These are phyloP conservation scores for Eristalinus sepulchralis DNA, from an alignment of 2,888 invertebrate genomes.

Conservation along the genomic window DNA sequence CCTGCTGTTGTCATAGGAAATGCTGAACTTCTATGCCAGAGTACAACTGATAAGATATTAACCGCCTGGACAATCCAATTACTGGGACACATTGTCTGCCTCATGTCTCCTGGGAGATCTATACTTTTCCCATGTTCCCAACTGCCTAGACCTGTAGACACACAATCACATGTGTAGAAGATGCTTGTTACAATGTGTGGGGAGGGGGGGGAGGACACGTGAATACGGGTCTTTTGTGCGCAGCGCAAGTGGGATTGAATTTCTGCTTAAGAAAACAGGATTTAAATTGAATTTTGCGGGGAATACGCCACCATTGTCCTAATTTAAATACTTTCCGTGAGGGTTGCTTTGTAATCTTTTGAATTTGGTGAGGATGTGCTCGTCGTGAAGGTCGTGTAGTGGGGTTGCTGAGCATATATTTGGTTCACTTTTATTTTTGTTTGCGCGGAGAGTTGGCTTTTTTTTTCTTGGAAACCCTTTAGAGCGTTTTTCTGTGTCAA, in stretches of 20 bases:
- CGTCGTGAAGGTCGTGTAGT: not conserved
- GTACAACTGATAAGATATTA: conserved; percentile 40
- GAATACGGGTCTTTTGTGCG: not conserved
- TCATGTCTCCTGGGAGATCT: conserved; percentile 2
- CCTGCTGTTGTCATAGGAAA: conserved; percentile 25
- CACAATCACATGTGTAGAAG: not conserved
- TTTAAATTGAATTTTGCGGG: not conserved
- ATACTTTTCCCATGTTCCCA: not conserved
- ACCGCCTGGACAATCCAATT: conserved; percentile 56
- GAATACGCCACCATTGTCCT: not conserved
- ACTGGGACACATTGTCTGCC: conserved; percentile 41
- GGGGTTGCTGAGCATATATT: not conserved
- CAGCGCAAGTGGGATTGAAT: not conserved
- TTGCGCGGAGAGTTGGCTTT: not conserved
- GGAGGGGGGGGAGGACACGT: too few relatives aligned
- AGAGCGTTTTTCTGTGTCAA: too few relatives aligned
- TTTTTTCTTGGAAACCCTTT: not conserved
- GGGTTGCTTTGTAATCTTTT: not conserved
- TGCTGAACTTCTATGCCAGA: conserved; percentile 39
- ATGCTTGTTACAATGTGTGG: not conserved
- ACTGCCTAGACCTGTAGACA: not conserved
- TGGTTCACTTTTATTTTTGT: not conserved
- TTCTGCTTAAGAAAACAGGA: not conserved
- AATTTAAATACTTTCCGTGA: not conserved
- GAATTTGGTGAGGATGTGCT: not conserved